phyloP scores from a whole-genome alignment of 2,113 vertebrate genomes.

The Cygnus atratus region DNA sequence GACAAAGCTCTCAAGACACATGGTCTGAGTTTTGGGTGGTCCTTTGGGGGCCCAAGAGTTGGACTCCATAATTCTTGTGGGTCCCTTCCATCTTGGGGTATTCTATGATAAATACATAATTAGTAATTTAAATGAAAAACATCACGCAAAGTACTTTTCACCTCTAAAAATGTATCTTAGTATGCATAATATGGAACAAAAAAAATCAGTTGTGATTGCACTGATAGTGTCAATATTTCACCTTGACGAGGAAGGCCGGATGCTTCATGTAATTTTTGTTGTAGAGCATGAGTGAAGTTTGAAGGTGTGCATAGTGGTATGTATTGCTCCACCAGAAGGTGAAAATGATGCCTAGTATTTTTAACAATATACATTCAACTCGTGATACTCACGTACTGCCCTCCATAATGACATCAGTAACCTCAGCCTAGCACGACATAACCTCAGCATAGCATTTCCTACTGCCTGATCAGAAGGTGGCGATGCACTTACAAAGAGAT shows the following conservation, averaged over 20 bases:
- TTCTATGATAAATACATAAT: background rate
- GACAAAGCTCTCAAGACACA: too few species aligned
- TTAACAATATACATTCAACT: background rate
- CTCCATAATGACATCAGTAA: background rate
- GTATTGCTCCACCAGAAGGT: background rate
- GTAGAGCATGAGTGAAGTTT: background rate
- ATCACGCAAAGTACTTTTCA: background rate
- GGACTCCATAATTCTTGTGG: too few species aligned
- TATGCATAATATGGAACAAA: background rate
- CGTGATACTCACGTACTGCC: fast-evolving
- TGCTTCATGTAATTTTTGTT: background rate
- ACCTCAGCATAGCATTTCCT: background rate
- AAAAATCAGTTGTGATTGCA: background rate
- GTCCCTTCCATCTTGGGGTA: too few species aligned
- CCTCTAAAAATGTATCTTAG: background rate
- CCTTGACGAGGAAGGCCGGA: background rate
- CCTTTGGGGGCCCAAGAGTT: too few species aligned
- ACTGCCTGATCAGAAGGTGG: background rate
- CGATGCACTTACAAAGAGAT: background rate
- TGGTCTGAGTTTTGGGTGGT: too few species aligned
- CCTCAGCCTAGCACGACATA: background rate
- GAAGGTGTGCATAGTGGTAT: background rate
- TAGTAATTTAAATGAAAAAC: background rate
- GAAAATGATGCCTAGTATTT: background rate
- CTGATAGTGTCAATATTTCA: background rate